These are phyloP conservation scores for Drosophila sturtevanti DNA, from an alignment of 1,140 invertebrate genomes.

Conservation along the genomic window DNA sequence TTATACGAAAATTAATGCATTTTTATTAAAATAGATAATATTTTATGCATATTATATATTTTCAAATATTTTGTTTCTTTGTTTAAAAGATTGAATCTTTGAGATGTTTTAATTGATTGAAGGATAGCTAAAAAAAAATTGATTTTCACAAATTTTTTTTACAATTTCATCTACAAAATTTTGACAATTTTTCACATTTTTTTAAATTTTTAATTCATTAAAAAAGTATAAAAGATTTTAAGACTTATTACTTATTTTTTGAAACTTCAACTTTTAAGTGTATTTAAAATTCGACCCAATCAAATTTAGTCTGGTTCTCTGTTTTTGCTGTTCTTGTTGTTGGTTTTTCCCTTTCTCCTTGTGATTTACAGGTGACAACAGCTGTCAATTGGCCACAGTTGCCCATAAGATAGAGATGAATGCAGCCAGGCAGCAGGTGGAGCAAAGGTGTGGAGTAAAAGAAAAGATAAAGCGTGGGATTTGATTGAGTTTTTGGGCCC, in stretches of 20 bases:
- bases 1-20: too few relatives aligned
- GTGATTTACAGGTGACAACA: slow-evolving; percentile 78
- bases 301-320: not conserved
- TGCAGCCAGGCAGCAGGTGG: not conserved
- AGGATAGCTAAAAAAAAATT: too few relatives aligned
- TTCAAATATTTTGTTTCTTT: too few relatives aligned
- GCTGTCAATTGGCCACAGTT: slow-evolving; percentile 57
- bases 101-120: too few relatives aligned
- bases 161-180: too few relatives aligned
- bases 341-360: slow-evolving; percentile 11
- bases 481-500: slow-evolving; percentile 18
- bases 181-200: too few relatives aligned
- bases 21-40: too few relatives aligned
- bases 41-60: too few relatives aligned
- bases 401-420: slow-evolving; percentile 11
- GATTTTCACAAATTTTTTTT: too few relatives aligned
- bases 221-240: too few relatives aligned
- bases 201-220: too few relatives aligned
- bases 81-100: too few relatives aligned
- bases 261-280: not conserved
- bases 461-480: slow-evolving; percentile 22
- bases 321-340: slow-evolving; percentile 26
- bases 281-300: not conserved
- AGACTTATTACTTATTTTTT: not conserved
- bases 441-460: not conserved